Evolutionary conservation across 2,888 invertebrate genomes (phyloP), one percentile per base, ranked within the genome.

Genomic region (Gymnocheta viridis): DNA sequence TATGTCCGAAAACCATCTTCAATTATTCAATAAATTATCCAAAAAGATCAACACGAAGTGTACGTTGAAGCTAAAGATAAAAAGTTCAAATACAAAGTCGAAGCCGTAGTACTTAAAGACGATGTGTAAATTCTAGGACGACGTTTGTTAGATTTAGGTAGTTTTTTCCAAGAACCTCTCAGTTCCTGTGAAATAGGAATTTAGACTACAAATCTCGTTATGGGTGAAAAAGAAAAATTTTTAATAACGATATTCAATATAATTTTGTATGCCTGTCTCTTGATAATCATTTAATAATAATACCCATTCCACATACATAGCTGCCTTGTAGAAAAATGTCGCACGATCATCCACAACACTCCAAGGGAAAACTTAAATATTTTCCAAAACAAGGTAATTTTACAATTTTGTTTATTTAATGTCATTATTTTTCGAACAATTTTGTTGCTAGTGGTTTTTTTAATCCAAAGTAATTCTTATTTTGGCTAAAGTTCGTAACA

Each of bases 251-350:
- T n/a, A n/a, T n/a, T n/a, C n/a, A n/a, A n/a, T n/a, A n/a, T n/a
- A n/a, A n/a, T n/a, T n/a, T n/a, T n/a, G n/a, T n/a, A n/a, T n/a
- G n/a, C n/a, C n/a, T n/a, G n/a, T n/a, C n/a, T n/a, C n/a, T n/a
- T n/a, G n/a, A n/a, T n/a, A n/a, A n/a, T n/a, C n/a, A n/a, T n/a
- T n/a, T n/a, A n/a, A n/a, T n/a, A n/a, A n/a, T n/a, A n/a, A n/a
- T n/a, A n/a, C n/a, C n/a, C n/a, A 70, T 72, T 72, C 56, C 72
- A n/a, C n/a, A n/a, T n/a, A 66, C 80, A 80, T 58, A 73, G 64
- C 64, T 80, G 80, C 24, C 29, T 81, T 81, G 24, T 22, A 29
- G 41, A 29, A 81, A 60, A 80, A 80, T 64, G 56, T 35, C 66
- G 7, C 54, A 51, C 62, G 38, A 62, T 4, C 60, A 74, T 19